Evolutionary conservation across 2,888 invertebrate species (phyloP), one percentile per base, ranked within the genome.

Genomic region (Orgyia antiqua): DNA sequence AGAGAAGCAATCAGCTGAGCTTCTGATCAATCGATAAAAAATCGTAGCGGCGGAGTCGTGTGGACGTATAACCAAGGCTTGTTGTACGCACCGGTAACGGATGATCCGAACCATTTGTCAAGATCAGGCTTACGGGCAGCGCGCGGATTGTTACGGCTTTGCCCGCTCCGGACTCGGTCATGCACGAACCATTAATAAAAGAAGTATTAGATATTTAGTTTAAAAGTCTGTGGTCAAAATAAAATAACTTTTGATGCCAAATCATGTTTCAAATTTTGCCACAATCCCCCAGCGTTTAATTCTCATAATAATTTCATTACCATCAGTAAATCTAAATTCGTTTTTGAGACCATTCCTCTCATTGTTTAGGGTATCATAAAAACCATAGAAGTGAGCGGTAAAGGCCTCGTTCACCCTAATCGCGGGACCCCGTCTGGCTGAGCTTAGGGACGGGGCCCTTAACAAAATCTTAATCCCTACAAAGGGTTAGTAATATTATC

Each of bases 391-490:
- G 70, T 71, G 70, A 70, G 53, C 54, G 51, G 51, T 53, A 59
- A 69, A 67, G 72, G 65, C 58, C 59, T 45, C 44, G 55, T 49
- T 49, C 61, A 63, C 63, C 60, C 58, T 68, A 69, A 68, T 68
- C 68, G 51, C 47, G 59, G 66, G 61, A 55, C 64, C 72, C 68
- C 76, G 79, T 76, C 78, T 78, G 79, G 63, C 65, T 59, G 59
- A 65, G 70, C 67, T 77, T 65, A 77, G 64, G 67, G 71, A 57
- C 63, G 58, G 57, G 69, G 68, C 82, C 83, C 83, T 83, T 80
- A 84, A 84, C 84, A 80, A 82, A 84, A 84, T 84, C 84, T 84
- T 83, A 84, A 84, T 86, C 83, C 78, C 73, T 66, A 74, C 83
- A 84, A 84, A 86, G 84, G 84, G 84, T 84, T 84, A 84, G 67